Evolutionary conservation across 2,888 invertebrate genomes (phyloP), one percentile per base, ranked within the genome.

Genomic region (Acanthococcus lagerstroemiae): DNA sequence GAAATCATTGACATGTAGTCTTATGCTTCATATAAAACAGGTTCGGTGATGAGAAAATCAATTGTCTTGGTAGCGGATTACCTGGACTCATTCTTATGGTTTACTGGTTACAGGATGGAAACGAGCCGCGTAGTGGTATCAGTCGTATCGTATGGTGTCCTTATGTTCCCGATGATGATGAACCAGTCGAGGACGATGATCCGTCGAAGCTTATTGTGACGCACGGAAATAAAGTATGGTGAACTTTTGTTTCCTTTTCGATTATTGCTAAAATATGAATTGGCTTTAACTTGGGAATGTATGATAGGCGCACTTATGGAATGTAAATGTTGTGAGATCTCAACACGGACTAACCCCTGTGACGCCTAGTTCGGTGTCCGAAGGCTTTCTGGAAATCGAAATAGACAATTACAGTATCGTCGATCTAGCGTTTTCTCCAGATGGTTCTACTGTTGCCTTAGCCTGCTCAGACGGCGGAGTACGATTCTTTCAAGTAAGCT

Each of bases 381-480:
- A 79, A 44, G 80, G 80, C n/a, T 61, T 61, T 52, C 26, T 61
- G 60, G 81, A 81, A 74, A 81, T 84, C 66, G 78, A 77, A 69
- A 81, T 83, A 67, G 84, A 84, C 72, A 76, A 79, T 0, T 78
- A 83, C 72, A 80, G 83, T 22, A 84, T 95, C 57, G 84, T 89
- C 17, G 90, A 91, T 78, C 91, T 91, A 12, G 86, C 90, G 37
- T 88, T 95, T 76, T 91, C 94, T 52, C 94, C 95, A 0, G 96
- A 95, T 79, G 95, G 94, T 27, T 90, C 92, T 19, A 95, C 95
- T 9, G 82, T 96, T 67, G 94, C 95, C 52, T 90, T 94, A 45
- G 93, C 92, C 27, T 87, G 89, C 73, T 79, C 83, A 0, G 93
- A 94, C 77, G 96, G 95, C 58, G 83, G 84, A 73, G 90, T 95